Base-by-base conservation (phyloP, 2,797 vertebrate genomes). In the Halcyon leucocephala region DNA sequence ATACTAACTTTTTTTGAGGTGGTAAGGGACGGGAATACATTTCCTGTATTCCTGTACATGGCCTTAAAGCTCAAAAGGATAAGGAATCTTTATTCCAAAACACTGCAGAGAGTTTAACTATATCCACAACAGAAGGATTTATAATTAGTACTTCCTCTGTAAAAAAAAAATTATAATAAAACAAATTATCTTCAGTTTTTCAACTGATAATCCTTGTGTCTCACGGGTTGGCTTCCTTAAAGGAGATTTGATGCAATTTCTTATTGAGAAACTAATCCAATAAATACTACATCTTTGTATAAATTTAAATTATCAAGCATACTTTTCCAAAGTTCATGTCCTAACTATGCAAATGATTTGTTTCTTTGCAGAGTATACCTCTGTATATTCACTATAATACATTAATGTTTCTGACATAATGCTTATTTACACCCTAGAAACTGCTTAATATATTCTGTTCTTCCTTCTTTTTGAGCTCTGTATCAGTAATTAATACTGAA, bases 401-500 rank as follows among this genome's bases (percentile, higher is more conserved):
- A 54, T 81, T 51, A 28, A 31, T 31, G 13, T 71, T 86, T 69
- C 44, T 79, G 61, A 39, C 26, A 41, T 11, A 51, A 61, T 10
- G 9, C 42, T 86, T 86, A 67, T 64, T 93, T 81, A 90, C 69
- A 71, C 31, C 61, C 42, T 1, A 0, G 17, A 83, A 94, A 65
- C 19, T 44, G 21, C 71, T 88, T 42, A 86, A 77, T 46, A 31
- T 0, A 81, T 61, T 67, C 33, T 12, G 3, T 39, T 74, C 33
- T 71, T 54, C 41, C 52, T 77, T 60, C 69, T 71, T 91, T 84
- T 62, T 46, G 7, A 83, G 74, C 52, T 78, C 73, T 42, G 24
- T 26, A 65, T 76, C 57, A 8, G 44, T 76, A 90, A 71, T 44
- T 90, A 95, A 90, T 62, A 78, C 19, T 76, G 33, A 95, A 93